These are phyloP conservation scores for Rhopalosiphum maidis DNA, from an alignment of 1,140 invertebrate species.

Conservation along the genomic window DNA sequence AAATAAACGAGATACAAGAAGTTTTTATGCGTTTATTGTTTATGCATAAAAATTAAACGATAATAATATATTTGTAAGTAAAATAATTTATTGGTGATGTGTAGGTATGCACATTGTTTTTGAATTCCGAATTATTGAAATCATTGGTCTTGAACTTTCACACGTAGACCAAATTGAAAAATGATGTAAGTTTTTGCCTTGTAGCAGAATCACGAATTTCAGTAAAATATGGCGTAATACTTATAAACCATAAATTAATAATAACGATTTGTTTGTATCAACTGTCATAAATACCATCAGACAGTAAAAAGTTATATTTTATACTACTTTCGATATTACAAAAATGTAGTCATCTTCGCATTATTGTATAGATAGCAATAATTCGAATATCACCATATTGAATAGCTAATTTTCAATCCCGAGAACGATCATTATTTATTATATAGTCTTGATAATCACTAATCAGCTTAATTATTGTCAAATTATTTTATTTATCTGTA, in stretches of 20 bases:
- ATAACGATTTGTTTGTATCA: background rate
- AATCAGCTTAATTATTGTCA: background rate
- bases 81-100: background rate
- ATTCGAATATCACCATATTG: background rate
- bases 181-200: background rate
- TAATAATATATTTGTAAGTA: background rate
- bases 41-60: no score
- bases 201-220: conserved; percentile 9
- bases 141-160: conserved; percentile 26
- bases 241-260: background rate
- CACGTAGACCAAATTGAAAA: background rate
- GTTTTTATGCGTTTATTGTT: background rate
- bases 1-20: background rate
- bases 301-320: background rate
- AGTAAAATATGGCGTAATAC: background rate
- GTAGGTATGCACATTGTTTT: background rate
- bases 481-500: background rate
- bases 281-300: background rate
- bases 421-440: background rate
- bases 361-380: no score
- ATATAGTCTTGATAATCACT: background rate
- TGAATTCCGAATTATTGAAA: background rate
- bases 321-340: background rate
- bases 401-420: background rate
- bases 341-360: background rate